These are phyloP conservation scores for Crioceris asparagi DNA, from an alignment of 2,888 invertebrate species.

Conservation along the genomic window DNA sequence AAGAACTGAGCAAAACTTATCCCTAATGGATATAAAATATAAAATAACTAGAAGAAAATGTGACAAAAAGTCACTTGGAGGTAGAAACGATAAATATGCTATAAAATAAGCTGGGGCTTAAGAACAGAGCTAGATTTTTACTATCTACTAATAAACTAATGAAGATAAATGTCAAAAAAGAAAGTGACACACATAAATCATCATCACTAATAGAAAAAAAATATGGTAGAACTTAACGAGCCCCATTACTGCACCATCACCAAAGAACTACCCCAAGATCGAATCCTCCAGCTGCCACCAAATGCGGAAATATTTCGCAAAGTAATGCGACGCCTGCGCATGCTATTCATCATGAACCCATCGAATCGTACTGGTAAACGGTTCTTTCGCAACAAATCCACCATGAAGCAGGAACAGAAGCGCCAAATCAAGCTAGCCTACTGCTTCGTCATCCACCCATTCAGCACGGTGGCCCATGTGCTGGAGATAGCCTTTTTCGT, in stretches of 20 bases:
- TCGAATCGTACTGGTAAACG: conserved; percentile 7
- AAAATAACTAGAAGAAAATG: no score
- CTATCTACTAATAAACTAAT: no score
- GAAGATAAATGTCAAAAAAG: no score
- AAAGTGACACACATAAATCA: no score
- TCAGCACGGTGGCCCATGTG: conserved; percentile 17
- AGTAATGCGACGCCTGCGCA: conserved; percentile 2
- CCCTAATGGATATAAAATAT: no score
- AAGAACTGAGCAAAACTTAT: no score
- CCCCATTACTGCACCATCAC: conserved; percentile 1
- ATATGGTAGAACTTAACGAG: no score
- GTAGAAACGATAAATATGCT: no score
- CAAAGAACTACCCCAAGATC: background rate
- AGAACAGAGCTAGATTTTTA: no score
- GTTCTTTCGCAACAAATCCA: conserved; percentile 17
- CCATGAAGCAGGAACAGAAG: conserved; percentile 17
- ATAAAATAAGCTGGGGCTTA: no score
- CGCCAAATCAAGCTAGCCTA: conserved; percentile 11
- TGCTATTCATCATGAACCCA: conserved; percentile 3
- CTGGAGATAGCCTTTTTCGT: conserved; percentile 13
- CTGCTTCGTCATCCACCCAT: conserved; percentile 21
- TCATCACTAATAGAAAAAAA: no score
- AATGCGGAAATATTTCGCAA: background rate
- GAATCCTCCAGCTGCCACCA: conserved; percentile 8
- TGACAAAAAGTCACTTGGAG: no score